Evolutionary conservation across 2,113 vertebrate species (phyloP).

Genomic region (Oryzias curvinotus): DNA sequence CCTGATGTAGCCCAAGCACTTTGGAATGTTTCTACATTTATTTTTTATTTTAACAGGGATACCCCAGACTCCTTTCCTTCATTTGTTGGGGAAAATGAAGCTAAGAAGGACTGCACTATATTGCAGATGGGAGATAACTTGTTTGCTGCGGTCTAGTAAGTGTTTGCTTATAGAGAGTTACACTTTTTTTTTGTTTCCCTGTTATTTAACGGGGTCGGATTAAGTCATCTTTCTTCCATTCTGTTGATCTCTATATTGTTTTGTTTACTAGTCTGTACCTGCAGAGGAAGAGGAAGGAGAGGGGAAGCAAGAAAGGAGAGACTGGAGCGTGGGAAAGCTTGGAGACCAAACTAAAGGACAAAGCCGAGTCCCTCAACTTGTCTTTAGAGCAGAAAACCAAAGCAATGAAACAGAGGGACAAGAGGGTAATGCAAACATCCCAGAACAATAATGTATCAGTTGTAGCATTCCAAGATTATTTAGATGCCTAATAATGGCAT

Average conservation of each 20-base stretch:
- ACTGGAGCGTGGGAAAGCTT: conserved; percentile 73
- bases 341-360: conserved; percentile 82
- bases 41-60: conserved; percentile 77
- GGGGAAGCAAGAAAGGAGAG: conserved; percentile 75
- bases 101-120: conserved; percentile 86
- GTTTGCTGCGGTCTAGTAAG: conserved; percentile 94
- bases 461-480: too few species aligned
- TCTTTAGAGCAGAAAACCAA: conserved; percentile 87
- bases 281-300: conserved; percentile 82
- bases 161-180: conserved; percentile 9
- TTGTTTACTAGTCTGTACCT: conserved; percentile 80
- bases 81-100: conserved; percentile 90
- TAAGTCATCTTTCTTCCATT: too few species aligned
- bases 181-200: background rate
- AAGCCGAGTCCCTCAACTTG: conserved; percentile 82
- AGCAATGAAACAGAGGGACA: conserved; percentile 91
- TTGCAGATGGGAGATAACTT: conserved; percentile 89
- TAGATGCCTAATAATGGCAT: too few species aligned
- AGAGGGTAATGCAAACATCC: conserved; percentile 79
- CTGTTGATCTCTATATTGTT: background rate
- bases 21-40: background rate
- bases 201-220: background rate
- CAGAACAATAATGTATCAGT: background rate
- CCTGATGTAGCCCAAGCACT: background rate
- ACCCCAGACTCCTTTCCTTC: conserved; percentile 87